Conservation (phyloP, 2,888 invertebrate genomes). For the Apamea epomidion region DNA sequence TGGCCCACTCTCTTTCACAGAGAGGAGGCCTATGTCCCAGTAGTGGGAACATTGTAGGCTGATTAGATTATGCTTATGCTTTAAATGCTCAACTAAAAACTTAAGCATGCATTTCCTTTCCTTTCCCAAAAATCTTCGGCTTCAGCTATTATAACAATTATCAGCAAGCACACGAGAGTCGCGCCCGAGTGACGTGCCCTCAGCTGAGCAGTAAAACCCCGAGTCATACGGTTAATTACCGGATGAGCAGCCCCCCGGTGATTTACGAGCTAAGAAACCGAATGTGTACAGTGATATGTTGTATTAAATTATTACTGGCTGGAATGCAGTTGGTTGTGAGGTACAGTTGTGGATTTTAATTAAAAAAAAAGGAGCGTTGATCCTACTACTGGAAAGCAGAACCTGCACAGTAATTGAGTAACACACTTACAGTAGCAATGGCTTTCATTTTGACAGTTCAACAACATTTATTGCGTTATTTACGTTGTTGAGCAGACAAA, state of each 20-base stretch:
- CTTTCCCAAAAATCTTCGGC: background rate
- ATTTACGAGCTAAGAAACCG: constrained; percentile 76
- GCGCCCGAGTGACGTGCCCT: constrained; percentile 56
- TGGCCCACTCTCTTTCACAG: too few relatives aligned
- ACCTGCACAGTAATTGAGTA: background rate
- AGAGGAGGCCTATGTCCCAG: too few relatives aligned
- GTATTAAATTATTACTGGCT: constrained; percentile 63
- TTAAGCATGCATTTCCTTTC: background rate
- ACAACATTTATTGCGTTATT: background rate
- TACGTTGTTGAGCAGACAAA: background rate
- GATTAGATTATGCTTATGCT: too few relatives aligned
- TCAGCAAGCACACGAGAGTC: constrained; percentile 45
- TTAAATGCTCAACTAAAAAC: background rate
- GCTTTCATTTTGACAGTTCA: background rate
- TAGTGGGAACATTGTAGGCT: too few relatives aligned
- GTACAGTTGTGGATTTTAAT: background rate
- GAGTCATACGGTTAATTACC: constrained; percentile 81
- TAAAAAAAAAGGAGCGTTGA: background rate
- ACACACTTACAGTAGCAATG: background rate
- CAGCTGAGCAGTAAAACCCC: constrained; percentile 70
- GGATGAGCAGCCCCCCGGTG: constrained; percentile 76
- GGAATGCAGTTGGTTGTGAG: constrained; percentile 43
- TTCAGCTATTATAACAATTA: constrained; percentile 50
- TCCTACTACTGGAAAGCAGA: background rate
- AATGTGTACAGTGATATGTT: constrained; percentile 65